These are phyloP conservation scores for Oscheius sp. DNA, from an alignment of 2,888 invertebrate genomes.

Conservation along the genomic window DNA sequence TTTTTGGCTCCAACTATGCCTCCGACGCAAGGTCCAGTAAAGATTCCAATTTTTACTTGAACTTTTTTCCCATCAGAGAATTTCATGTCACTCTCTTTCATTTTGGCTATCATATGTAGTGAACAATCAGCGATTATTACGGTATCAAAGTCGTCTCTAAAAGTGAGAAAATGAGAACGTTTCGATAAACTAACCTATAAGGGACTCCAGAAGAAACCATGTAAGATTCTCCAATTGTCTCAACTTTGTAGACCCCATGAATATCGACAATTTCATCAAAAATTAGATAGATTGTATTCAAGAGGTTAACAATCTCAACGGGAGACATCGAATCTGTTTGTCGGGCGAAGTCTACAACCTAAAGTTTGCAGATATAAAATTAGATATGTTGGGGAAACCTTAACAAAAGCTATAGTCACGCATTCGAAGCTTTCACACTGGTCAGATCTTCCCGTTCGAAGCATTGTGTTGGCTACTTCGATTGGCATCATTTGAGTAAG, in stretches of 20 bases:
- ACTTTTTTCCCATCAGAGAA: conserved; percentile 37
- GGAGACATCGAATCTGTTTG: conserved; percentile 94
- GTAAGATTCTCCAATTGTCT: conserved; percentile 61
- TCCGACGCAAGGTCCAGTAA: conserved; percentile 56
- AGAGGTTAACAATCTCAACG: conserved; percentile 96
- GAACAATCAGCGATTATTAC: conserved; percentile 56
- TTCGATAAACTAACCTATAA: conserved; percentile 23
- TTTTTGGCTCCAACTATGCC: conserved; percentile 58
- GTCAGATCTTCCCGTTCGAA: conserved; percentile 46
- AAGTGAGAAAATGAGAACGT: conserved; percentile 8
- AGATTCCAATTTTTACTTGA: conserved; percentile 46
- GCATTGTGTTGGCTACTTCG: conserved; percentile 73
- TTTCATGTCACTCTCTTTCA: conserved; percentile 40
- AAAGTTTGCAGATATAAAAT: background rate
- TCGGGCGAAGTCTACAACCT: conserved; percentile 80
- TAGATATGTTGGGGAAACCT: conserved; percentile 79
- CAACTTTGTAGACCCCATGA: conserved; percentile 81
- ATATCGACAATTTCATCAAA: conserved; percentile 92
- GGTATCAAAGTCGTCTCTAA: conserved; percentile 46
- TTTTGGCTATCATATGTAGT: conserved; percentile 51
- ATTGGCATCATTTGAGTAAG: conserved; percentile 99
- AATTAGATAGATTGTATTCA: conserved; percentile 76
- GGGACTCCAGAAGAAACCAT: conserved; percentile 62
- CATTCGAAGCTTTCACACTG: conserved; percentile 86
- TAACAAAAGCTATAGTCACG: conserved; percentile 94